Base-by-base conservation (phyloP, 2,797 vertebrate species). In the Eospalax fontanierii region DNA sequence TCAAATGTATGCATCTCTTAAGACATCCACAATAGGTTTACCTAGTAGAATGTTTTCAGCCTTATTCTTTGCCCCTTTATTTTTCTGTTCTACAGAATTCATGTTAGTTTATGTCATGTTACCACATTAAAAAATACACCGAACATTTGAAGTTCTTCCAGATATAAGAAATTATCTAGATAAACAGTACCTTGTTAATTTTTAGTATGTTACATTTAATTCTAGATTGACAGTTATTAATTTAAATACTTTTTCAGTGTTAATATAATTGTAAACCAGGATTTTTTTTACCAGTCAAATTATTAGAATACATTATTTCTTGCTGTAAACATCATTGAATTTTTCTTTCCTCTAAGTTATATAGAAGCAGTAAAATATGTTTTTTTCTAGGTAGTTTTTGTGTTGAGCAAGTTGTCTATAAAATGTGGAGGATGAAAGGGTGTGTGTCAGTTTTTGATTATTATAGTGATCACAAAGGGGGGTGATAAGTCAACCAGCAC, bases 391-490 rank as follows among this genome's bases (percentile, higher is more conserved):
- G 71, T 93, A 91, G 43, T 86, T 68, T 96, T 82, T 93, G 0
- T 90, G 35, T 85, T 88, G 68, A 16, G 63, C 78, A 90, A 93
- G 18, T 87, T 38, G 89, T 82, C 26, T 78, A 16, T 96, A 86
- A 87, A 73, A 93, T 87, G 30, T 63, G 26, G 28, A 91, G 19
- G 14, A 54, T 81, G 50, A 50, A 76, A 71, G 63, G 85, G 16
- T 86, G 33, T 86, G 16, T 82, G n/a, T 81, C 46, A 95, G 61
- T 38, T 85, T 88, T 95, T 81, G 50, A 54, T 89, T 95, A 86
- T 89, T 94, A 80, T 79, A 82, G 73, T 90, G 94, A 87, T 38
- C 38, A 74, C 4, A 66, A 86, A n/a, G 33, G 85, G 18, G 59
- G 54, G 21, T 81, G 80, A 38, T 88, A 83, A 93, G 50, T 7